Base-by-base conservation (phyloP, 2,113 vertebrate genomes). In the Dicaeum eximium region DNA sequence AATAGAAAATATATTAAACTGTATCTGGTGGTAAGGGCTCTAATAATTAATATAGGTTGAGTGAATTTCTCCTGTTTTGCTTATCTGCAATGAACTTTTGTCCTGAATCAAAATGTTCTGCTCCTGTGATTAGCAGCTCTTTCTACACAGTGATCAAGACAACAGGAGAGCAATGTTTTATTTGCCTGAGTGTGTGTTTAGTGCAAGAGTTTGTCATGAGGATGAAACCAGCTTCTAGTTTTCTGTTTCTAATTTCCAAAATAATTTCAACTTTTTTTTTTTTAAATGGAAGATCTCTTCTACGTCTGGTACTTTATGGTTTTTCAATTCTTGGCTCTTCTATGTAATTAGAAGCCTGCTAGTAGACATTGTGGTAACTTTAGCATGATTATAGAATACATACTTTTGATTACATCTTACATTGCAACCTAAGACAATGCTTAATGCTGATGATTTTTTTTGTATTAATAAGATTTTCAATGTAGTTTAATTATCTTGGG, bases 1-100 rank as follows among this genome's bases (percentile, higher is more conserved):
- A 95, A 83, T 78, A 86, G 71, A 88, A 90, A 86, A 93, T 27
- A 48, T n/a, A 95, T 92, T 92, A 38, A 95, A 86, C 38, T 80
- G 31, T 90, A 56, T 90, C 79, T 88, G 37, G 18, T 72, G n/a
- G 60, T 86, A 60, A 57, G 75, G 60, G 25, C 74, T 83, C n/a
- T 71, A 80, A 78, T 83, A 90, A 93, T 92, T 93, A 88, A 78
- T 40, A 33, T 6, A 71, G 48, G 19, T 86, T 61, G 75, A 60
- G 67, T 90, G 71, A 71, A 51, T 93, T 80, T 92, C 72, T 96
- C 45, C 35, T 48, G 10, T 88, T 86, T 88, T 3, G 3, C 53
- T 91, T 82, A 58, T 86, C 66, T 69, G 42, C 80, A 81, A 2
- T 79, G 64, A 73, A 80, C 42, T 87, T 92, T 40, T 79, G 42